These are phyloP conservation scores for Rhabdornis inornatus DNA, from an alignment of 2,113 vertebrate species.

Conservation along the genomic window DNA sequence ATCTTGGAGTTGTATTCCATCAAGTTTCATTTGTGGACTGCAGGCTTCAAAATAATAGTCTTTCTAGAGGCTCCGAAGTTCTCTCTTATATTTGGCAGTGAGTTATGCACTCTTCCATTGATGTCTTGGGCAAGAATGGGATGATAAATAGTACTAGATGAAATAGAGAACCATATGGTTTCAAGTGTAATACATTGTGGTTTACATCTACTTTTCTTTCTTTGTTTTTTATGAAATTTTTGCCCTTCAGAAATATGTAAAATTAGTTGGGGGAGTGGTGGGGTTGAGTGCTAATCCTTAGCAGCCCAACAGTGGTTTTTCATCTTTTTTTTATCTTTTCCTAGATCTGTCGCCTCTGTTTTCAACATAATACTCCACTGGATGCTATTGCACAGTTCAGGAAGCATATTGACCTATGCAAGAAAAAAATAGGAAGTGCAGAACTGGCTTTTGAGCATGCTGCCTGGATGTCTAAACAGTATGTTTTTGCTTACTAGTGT, in stretches of 20 bases:
- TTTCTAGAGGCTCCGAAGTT: not conserved
- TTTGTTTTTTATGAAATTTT: not conserved
- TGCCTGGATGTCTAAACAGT: slow-evolving; percentile 99
- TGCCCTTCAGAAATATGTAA: not conserved
- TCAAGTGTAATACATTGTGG: not conserved
- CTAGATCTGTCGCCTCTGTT: slow-evolving; percentile 96
- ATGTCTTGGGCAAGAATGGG: not conserved
- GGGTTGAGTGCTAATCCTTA: not conserved
- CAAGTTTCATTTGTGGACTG: not conserved
- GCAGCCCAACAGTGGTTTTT: not conserved
- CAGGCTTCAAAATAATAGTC: not conserved
- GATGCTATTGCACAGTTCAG: slow-evolving; percentile 97
- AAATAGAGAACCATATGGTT: not conserved
- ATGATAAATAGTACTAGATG: not conserved
- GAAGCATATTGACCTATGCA: slow-evolving; percentile 95
- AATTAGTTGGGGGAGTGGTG: fast-evolving
- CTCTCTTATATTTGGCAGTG: not conserved
- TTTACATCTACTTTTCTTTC: not conserved
- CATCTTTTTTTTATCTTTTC: not conserved
- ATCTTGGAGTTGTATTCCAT: not conserved
- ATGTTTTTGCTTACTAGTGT: slow-evolving; percentile 50
- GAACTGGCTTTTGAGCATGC: slow-evolving; percentile 94
- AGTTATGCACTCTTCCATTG: not conserved
- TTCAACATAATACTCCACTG: slow-evolving; percentile 95
- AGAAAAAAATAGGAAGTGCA: slow-evolving; percentile 97